Evolutionary conservation across 2,113 vertebrate species (phyloP), one percentile per base, ranked within the genome.

Genomic region (Sylvietta virens): DNA sequence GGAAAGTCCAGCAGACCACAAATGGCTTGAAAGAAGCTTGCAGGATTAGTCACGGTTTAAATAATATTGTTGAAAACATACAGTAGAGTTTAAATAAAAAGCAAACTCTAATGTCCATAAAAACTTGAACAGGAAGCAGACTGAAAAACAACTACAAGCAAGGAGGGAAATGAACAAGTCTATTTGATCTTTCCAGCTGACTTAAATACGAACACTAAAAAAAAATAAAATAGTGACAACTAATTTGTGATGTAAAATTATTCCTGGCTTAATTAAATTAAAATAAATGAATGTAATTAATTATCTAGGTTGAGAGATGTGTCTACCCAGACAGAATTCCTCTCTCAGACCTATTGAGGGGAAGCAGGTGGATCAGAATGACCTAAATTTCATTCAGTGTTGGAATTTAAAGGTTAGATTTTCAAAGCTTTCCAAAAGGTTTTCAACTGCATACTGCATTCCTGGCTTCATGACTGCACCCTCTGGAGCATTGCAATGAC

Each of bases 181-280:
- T 94, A 86, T 94, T 94, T 95, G 90, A 97, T 95, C 92, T 95
- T 86, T 80, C 60, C 64, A 93, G 71, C 40, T 95, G 79, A 86
- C 72, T 83, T 71, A 71, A 60, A 92, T 74, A 62, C 0, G 24
- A 92, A 81, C 50, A 31, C 33, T 33, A 30, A 64, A 77, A 95
- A 87, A 73, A 74, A 56, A 18, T 15, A 39, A 91, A 94, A 42
- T 22, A 53, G 39, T 37, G 60, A 78, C 69, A 90, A 88, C 60
- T 96, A 92, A 92, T 95, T 92, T 94, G 31, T 53, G 35, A 96
- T 96, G 86, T 74, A 93, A 94, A 96, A 93, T 86, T 97, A 96
- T 92, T 96, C 92, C 76, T 74, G 42, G 24, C 81, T 94, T 95
- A 86, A 86, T 94, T 92, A 93, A 80, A 93, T 90, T 86, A 92